These are phyloP conservation scores for Menidia beryllina DNA, from an alignment of 2,113 vertebrate species.

Conservation along the genomic window DNA sequence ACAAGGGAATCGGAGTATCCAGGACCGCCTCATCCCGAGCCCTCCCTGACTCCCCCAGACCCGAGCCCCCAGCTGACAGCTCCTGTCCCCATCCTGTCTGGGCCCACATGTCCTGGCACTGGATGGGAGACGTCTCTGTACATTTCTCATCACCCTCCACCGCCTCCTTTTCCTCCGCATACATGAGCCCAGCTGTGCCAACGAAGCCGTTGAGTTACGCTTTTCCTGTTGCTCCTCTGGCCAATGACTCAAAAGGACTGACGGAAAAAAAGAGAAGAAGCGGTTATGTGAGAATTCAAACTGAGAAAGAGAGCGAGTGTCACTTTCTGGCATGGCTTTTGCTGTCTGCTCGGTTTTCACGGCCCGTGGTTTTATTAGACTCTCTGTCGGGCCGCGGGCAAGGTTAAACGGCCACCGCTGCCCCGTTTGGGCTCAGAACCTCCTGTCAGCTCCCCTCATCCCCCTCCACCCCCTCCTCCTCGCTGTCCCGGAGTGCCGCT, in stretches of 20 bases:
- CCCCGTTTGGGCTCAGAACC: conserved; percentile 61
- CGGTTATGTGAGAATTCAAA: conserved; percentile 52
- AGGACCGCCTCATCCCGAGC: background rate
- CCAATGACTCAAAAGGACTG: conserved; percentile 62
- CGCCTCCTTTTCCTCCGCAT: conserved; percentile 26
- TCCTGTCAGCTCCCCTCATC: conserved; percentile 34
- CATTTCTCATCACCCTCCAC: conserved; percentile 41
- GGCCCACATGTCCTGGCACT: conserved; percentile 44
- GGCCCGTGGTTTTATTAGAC: conserved; percentile 78
- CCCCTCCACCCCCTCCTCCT: conserved; percentile 48
- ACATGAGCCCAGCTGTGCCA: conserved; percentile 64
- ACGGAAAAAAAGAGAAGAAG: conserved; percentile 49
- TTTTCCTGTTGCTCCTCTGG: conserved; percentile 64
- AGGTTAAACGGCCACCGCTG: conserved; percentile 77
- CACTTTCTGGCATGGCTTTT: conserved; percentile 70
- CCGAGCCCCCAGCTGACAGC: conserved; percentile 50
- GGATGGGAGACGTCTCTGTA: conserved; percentile 56
- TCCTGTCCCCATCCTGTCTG: conserved; percentile 62
- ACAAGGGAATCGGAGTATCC: conserved; percentile 49
- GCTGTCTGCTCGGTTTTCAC: conserved; percentile 80
- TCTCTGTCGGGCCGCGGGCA: conserved; percentile 70
- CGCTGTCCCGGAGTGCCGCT: conserved; percentile 66
- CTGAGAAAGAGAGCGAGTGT: conserved; percentile 56
- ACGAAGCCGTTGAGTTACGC: conserved; percentile 51
- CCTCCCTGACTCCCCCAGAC: conserved; percentile 25